A percentile compares a stretch with the other conserved stretches of the same genome.
Evolutionary conservation across 2,888 invertebrate species (phyloP).

Genomic region (Chironomus tentans): DNA sequence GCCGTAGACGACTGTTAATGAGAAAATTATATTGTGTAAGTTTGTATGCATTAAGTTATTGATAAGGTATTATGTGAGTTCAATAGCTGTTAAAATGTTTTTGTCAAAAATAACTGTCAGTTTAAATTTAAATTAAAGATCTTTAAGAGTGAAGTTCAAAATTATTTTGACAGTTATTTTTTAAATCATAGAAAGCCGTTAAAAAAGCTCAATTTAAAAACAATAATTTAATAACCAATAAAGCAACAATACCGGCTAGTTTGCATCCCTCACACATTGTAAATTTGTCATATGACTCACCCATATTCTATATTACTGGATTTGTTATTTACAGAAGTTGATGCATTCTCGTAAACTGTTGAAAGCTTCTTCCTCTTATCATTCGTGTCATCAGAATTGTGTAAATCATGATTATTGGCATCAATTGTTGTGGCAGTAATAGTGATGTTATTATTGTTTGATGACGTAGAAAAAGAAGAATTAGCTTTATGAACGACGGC

Average conservation of each 20-base stretch:
- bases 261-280: background rate
- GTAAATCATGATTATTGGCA: background rate
- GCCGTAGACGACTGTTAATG: constrained; percentile 33
- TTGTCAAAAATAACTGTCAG: too few relatives aligned
- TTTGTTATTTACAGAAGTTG: background rate
- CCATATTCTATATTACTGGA: background rate
- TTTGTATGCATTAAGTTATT: too few relatives aligned
- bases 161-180: too few relatives aligned
- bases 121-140: too few relatives aligned
- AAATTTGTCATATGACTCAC: background rate
- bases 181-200: too few relatives aligned
- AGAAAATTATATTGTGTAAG: too few relatives aligned
- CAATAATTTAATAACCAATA: too few relatives aligned
- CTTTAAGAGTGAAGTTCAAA: too few relatives aligned
- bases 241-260: too few relatives aligned
- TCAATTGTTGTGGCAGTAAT: constrained; percentile 21
- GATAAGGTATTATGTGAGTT: too few relatives aligned
- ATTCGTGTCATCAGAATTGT: background rate
- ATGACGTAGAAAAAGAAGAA: background rate
- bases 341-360: background rate
- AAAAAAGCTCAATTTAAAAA: too few relatives aligned
- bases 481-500: constrained; percentile 6
- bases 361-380: background rate
- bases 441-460: constrained; percentile 5
- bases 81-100: too few relatives aligned